Evolutionary conservation across 92 coral and sea anemone genomes (phyloP).

Genomic region (Nematostella vectensis): DNA sequence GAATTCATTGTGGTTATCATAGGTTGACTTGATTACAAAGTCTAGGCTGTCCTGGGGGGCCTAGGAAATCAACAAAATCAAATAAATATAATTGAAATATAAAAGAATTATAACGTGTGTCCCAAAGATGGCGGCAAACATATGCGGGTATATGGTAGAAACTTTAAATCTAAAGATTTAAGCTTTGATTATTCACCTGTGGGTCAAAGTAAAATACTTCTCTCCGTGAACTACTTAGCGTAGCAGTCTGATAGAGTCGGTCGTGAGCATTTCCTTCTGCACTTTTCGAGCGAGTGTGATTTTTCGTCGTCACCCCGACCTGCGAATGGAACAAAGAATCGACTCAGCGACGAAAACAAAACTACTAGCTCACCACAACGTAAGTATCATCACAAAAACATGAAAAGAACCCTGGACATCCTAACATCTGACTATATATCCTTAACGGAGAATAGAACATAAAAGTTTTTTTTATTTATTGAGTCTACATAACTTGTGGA

Average conservation of each 20-base stretch:
- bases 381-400: too few species aligned
- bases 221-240: constrained; percentile 83
- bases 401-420: too few species aligned
- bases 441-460: too few species aligned
- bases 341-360: too few species aligned
- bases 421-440: too few species aligned
- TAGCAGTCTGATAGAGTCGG: constrained; percentile 81
- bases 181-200: constrained; percentile 41
- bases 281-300: background rate
- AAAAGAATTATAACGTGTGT: too few species aligned
- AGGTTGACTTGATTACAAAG: constrained; percentile 90
- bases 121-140: background rate
- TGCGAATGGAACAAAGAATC: background rate
- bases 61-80: constrained; percentile 29
- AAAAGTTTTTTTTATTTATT: too few species aligned
- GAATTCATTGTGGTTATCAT: constrained; percentile 82
- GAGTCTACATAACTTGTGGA: too few species aligned
- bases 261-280: constrained; percentile 70
- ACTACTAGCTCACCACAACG: too few species aligned
- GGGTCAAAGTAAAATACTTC: constrained; percentile 94
- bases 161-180: constrained; percentile 11
- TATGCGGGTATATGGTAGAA: too few species aligned
- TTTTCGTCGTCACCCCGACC: constrained; percentile 14
- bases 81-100: too few species aligned
- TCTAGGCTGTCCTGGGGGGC: constrained; percentile 97